Evolutionary conservation across 2,888 invertebrate genomes (phyloP), one percentile per base, ranked within the genome.

Genomic region (Eilema depressum): DNA sequence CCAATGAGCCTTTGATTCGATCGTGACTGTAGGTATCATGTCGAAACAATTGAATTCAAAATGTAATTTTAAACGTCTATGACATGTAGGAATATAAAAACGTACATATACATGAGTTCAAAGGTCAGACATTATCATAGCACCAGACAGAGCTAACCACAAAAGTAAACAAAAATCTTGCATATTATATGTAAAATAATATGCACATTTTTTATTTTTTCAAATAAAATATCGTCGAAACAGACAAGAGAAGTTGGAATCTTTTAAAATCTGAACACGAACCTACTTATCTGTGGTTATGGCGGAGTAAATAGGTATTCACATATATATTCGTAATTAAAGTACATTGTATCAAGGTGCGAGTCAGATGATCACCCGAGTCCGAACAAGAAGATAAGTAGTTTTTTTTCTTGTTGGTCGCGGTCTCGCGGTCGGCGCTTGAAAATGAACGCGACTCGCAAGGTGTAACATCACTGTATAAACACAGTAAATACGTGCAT

Each of bases 331-430:
- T n/a, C n/a, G n/a, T n/a, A 64, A 57, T 61, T 60, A 56, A 68
- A 41, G 62, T 73, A 79, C 70, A 76, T 75, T 79, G 81, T 86
- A 85, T 86, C 84, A 78, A 80, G 82, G 86, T 87, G 79, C 86
- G 68, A 77, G 79, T 81, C 80, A 79, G 78, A 74, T 84, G 84
- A 77, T 73, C 74, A 76, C 63, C 73, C 77, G 78, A 76, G 79
- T 76, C 76, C 66, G 81, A 85, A 79, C 88, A 87, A 88, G 88
- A 88, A 88, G 85, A 84, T 79, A 74, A 77, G 68, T 37, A 33
- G 82, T 85, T 79, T 87, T 79, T 87, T 87, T 87, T 83, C 78
- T 80, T 71, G 67, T 72, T 66, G 77, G 71, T 75, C 74, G 83
- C 81, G 78, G 78, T 75, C 70, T 75, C 74, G 83, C 81, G 78